Base-by-base conservation (phyloP, 2,113 vertebrate genomes). In the Gasterosteus nipponicus region DNA sequence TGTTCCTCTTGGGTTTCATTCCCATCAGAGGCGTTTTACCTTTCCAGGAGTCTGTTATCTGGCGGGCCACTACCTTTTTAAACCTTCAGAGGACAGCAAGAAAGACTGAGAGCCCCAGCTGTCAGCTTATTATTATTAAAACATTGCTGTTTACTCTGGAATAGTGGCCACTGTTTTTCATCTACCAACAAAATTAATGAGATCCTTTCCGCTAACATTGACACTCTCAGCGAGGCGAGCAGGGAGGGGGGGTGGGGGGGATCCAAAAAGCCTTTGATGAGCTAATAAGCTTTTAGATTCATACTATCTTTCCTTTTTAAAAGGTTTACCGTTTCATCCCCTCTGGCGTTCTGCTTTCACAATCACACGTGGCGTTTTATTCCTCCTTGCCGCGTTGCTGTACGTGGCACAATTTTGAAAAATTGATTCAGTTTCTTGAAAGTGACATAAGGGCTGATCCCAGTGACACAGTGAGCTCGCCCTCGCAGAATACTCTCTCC, bases 131-230 rank as follows among this genome's bases (percentile, higher is more conserved):
- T 86, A 69, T 75, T 81, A 88, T 86, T 88, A 86, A 85, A 91
- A 85, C 67, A 77, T 80, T 19, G 22, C 58, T 77, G 78, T 87
- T 86, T 87, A 76, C 78, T 87, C 81, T 70, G 61, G 69, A 86
- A 75, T 58, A 69, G 73, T 70, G 69, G 80, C 85, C 64, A 80
- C 72, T 75, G 80, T 75, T 88, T 83, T 84, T 86, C 77, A 83
- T 86, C 79, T 41, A 67, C 77, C 73, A 22, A n/a, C 72, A 88
- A 84, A 89, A 89, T 88, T 75, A 89, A 87, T 83, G 76, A 91
- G 77, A 91, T 91, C 82, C 80, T 88, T 84, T 89, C 69, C 69
- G 85, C 90, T 82, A 91, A 91, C 87, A 92, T 87, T 86, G 79
- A 87, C 82, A 80, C 74, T 70, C 81, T 85, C 57, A 84, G 66